These are phyloP conservation scores for Lithophane ornitopus DNA, from an alignment of 2,888 invertebrate species.

Conservation along the genomic window DNA sequence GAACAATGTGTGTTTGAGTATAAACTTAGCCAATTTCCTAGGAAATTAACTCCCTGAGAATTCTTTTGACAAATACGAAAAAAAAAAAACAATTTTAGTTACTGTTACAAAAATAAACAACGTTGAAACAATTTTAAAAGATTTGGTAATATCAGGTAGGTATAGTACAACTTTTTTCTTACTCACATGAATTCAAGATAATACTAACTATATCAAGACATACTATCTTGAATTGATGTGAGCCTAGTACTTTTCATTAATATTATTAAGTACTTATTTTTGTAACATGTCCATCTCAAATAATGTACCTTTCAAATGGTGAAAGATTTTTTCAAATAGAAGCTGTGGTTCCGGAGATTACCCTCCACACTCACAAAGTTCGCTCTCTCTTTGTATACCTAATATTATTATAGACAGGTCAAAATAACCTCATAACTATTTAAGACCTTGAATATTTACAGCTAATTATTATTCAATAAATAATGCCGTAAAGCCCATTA, in stretches of 20 bases:
- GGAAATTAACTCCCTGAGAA: not conserved
- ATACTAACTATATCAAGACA: no score
- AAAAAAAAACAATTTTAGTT: not conserved
- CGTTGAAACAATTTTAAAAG: not conserved
- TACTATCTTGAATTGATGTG: no score
- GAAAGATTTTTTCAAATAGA: no score
- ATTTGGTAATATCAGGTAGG: not conserved
- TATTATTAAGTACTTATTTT: no score
- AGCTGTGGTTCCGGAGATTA: no score
- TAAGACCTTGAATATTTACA: constrained; percentile 40
- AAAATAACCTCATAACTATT: not conserved
- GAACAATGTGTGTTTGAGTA: not conserved
- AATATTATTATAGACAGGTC: no score
- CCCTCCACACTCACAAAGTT: no score
- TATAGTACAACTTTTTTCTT: not conserved
- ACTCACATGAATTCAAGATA: no score
- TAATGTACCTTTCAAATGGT: no score
- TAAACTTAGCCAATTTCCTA: not conserved
- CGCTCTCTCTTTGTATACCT: no score
- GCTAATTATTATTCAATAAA: constrained; percentile 78
- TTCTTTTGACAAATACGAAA: not conserved
- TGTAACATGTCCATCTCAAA: no score
- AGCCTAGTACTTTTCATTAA: no score
- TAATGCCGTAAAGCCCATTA: constrained; percentile 77
- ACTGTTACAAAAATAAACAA: not conserved